A percentile compares a stretch with the other conserved stretches of the same genome.
phyloP scores from a whole-genome alignment of 2,797 vertebrate species.

The Sebastolobus alascanus region DNA sequence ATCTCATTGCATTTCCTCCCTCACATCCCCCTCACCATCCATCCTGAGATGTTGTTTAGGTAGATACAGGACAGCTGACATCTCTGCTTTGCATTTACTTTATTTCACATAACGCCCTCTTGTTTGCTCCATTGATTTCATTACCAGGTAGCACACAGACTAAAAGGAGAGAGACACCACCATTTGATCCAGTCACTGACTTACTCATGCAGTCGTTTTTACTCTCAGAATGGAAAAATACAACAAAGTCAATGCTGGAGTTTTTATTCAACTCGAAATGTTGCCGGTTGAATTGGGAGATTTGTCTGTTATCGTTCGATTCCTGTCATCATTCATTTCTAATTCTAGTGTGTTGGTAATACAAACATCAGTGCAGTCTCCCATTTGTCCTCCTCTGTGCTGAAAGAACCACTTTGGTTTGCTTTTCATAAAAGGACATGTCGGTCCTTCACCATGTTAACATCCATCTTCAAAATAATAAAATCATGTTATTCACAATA shows the following conservation, averaged over 20 bases:
- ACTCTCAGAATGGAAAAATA: slow-evolving; percentile 9
- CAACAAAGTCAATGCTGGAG: slow-evolving; percentile 1
- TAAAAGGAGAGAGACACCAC: slow-evolving; percentile 1
- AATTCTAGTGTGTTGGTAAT: slow-evolving; percentile 1
- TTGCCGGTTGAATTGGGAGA: not conserved
- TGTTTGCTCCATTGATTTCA: slow-evolving; percentile 43
- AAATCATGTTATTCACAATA: not conserved
- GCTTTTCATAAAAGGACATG: slow-evolving; percentile 12
- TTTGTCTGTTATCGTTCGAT: slow-evolving; percentile 13
- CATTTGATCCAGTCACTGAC: slow-evolving; percentile 34
- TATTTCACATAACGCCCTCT: slow-evolving; percentile 31
- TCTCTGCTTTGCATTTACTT: slow-evolving; percentile 48
- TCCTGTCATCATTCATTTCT: slow-evolving; percentile 17
- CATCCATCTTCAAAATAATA: not conserved
- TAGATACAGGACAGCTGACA: not conserved
- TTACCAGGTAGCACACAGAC: slow-evolving; percentile 29
- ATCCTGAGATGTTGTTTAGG: slow-evolving; percentile 2
- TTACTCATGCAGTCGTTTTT: slow-evolving; percentile 5
- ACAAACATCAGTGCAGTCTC: slow-evolving; percentile 7
- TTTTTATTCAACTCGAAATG: not conserved
- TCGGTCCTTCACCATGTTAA: not conserved
- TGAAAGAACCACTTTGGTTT: slow-evolving; percentile 14
- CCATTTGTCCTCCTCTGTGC: slow-evolving; percentile 12
- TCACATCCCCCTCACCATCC: not conserved
- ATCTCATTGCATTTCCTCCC: slow-evolving; percentile 7